Evolutionary conservation across 2,113 vertebrate species (phyloP).

Genomic region (Petromus typicus): DNA sequence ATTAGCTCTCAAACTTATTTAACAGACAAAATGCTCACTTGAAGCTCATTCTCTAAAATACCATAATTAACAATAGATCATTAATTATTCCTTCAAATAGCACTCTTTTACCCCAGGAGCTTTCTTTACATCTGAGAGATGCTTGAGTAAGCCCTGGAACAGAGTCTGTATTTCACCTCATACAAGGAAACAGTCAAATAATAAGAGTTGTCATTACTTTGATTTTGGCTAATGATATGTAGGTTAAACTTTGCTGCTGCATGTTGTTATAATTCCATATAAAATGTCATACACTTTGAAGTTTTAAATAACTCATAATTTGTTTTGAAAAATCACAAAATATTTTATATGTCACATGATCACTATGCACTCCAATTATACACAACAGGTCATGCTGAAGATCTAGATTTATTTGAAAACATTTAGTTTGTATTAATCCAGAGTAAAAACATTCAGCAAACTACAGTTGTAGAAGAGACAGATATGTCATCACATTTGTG

Average conservation of each 20-base stretch:
- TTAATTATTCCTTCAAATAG: neutral
- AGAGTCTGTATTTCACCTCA: neutral
- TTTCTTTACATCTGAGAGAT: neutral
- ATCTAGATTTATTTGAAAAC: slow-evolving; percentile 90
- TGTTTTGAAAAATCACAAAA: slow-evolving; percentile 59
- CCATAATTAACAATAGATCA: slow-evolving; percentile 10
- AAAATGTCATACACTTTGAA: slow-evolving; percentile 53
- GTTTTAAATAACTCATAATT: neutral
- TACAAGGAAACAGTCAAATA: slow-evolving; percentile 19
- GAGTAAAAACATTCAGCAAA: slow-evolving; percentile 86
- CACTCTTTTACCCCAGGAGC: neutral
- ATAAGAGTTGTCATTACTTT: neutral
- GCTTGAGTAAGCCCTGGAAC: neutral
- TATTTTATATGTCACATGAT: slow-evolving; percentile 22
- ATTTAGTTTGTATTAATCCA: slow-evolving; percentile 87
- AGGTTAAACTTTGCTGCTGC: neutral
- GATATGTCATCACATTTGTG: slow-evolving; percentile 82
- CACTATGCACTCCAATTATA: slow-evolving; percentile 75
- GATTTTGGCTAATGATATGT: neutral
- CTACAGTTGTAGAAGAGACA: slow-evolving; percentile 84
- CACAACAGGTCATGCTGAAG: slow-evolving; percentile 87
- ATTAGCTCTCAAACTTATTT: slow-evolving; percentile 57
- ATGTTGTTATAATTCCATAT: neutral
- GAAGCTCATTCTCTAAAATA: slow-evolving; percentile 43
- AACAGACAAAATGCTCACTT: slow-evolving; percentile 48